These are phyloP conservation scores for Pycnonotus jocosus DNA, from an alignment of 2,113 vertebrate species.

Conservation along the genomic window DNA sequence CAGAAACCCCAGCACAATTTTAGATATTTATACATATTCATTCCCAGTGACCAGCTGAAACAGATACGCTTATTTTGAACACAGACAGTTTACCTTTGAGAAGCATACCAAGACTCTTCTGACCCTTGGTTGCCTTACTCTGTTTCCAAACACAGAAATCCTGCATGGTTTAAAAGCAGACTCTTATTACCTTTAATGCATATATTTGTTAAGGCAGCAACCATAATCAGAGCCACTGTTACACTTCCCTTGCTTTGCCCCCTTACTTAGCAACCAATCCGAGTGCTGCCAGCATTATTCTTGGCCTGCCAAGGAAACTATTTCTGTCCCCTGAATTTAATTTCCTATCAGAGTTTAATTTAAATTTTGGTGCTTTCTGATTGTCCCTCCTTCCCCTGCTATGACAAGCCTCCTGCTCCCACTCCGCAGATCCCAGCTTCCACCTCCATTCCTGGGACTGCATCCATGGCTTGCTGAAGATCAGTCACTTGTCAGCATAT, in stretches of 20 bases:
- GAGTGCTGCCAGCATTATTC: background rate
- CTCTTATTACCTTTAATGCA: background rate
- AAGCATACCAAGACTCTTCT: background rate
- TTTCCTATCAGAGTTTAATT: background rate
- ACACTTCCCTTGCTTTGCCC: background rate
- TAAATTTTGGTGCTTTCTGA: background rate
- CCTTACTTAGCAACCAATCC: background rate
- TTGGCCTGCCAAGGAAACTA: background rate
- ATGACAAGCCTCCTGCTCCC: background rate
- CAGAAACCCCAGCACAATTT: background rate
- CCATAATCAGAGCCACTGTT: background rate
- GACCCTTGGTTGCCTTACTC: background rate
- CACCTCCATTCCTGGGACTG: background rate
- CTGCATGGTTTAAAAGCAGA: background rate
- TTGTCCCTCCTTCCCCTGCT: background rate
- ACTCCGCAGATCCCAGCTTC: background rate
- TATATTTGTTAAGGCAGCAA: background rate
- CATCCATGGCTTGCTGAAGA: background rate
- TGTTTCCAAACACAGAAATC: background rate
- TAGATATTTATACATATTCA: background rate
- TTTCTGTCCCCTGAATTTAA: background rate
- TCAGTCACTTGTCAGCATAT: fast-evolving
- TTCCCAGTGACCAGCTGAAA: background rate
- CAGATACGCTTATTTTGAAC: background rate
- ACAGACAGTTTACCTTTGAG: background rate